Evolutionary conservation across 2,797 vertebrate genomes (phyloP).

Genomic region (Phaenicophaeus curvirostris): DNA sequence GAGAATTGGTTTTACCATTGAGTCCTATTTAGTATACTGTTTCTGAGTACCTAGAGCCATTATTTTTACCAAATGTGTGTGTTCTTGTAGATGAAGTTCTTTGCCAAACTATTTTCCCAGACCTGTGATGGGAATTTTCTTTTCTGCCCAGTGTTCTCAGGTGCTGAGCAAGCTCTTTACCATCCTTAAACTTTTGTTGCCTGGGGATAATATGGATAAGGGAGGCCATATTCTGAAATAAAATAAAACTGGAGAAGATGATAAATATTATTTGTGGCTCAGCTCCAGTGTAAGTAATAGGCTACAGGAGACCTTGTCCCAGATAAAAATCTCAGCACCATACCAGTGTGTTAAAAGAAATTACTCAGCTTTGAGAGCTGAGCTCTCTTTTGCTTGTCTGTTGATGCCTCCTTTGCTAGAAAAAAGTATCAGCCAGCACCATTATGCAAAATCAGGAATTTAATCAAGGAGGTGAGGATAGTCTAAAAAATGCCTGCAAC

Average conservation of each 20-base stretch:
- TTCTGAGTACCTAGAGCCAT: background rate
- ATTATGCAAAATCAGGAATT: background rate
- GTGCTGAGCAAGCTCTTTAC: background rate
- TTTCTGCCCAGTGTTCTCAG: background rate
- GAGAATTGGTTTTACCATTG: background rate
- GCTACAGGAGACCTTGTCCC: background rate
- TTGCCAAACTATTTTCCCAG: background rate
- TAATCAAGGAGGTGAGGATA: background rate
- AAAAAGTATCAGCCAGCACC: background rate
- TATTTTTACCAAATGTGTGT: background rate
- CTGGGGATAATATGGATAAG: background rate
- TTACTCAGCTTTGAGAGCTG: background rate
- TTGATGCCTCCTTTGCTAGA: background rate
- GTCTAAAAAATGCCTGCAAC: background rate
- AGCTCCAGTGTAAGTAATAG: slow-evolving; percentile 2
- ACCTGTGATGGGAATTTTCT: background rate
- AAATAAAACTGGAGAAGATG: background rate
- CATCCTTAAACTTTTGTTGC: background rate
- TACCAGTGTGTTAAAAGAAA: background rate
- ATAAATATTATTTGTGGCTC: slow-evolving; percentile 30
- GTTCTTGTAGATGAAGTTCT: background rate
- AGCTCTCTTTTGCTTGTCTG: background rate
- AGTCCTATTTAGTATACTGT: background rate
- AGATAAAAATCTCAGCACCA: slow-evolving; percentile 25
- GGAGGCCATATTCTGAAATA: slow-evolving; percentile 2